Conservation (phyloP, 2,113 vertebrate genomes). For the Pelecanoides urinatrix region DNA sequence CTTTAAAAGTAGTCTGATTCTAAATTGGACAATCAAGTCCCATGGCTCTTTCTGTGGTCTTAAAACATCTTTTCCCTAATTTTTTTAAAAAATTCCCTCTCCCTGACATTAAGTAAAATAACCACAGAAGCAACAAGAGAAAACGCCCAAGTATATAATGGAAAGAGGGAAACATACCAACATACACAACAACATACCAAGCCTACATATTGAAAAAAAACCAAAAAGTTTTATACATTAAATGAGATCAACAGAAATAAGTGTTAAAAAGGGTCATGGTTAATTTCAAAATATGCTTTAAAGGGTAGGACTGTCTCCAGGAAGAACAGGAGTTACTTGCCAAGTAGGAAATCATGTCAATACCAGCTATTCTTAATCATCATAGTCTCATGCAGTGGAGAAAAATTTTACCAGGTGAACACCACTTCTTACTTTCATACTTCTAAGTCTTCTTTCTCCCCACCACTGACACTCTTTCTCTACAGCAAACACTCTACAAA, state of each 20-base stretch:
- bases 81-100: neutral
- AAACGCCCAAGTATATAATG: neutral
- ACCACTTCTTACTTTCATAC: neutral
- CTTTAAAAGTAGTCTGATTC: neutral
- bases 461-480: neutral
- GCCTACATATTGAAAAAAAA: neutral
- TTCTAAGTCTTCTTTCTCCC: neutral
- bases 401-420: conserved; percentile 8
- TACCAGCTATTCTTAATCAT: neutral
- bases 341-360: conserved; percentile 32
- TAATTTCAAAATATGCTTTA: neutral
- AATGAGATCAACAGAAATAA: conserved; percentile 17
- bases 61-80: neutral
- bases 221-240: neutral
- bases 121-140: neutral
- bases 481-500: neutral
- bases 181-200: neutral
- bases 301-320: neutral
- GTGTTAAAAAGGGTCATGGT: neutral
- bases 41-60: neutral
- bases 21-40: neutral
- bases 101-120: neutral
- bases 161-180: conserved; percentile 13
- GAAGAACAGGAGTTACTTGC: conserved; percentile 16
- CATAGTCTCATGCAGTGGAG: neutral